Evolutionary conservation across 2,888 invertebrate species (phyloP), one percentile per base, ranked within the genome.

Genomic region (Drosophila recens): DNA sequence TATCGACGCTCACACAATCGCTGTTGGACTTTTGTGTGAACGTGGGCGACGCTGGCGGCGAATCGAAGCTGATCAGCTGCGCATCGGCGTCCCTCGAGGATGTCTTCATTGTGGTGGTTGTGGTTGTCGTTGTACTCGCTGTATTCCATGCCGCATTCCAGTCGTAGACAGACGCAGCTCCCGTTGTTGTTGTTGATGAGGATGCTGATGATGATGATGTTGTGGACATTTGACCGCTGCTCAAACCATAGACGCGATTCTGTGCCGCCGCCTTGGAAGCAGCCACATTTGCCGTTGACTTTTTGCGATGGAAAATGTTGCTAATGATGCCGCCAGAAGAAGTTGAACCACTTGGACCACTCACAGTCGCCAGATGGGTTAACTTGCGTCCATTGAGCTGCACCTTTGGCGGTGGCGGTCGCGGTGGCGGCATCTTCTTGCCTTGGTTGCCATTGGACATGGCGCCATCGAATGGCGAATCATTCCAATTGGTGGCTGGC

Each of bases 31-130:
- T 94, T 20, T 95, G 95, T 9, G 96, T 96, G 61, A 95, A 95
- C 0, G 96, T 96, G 30, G 96, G 96, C 8, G 96, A 96, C 78
- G 95, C 95, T 0, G 96, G 95, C 2, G 96, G 96, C 10, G 95
- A 95, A 82, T 95, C 94, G 45, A 96, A 93, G 90, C 96, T 96
- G 82, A 96, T 96, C 51, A 96, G 91, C 64, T 95, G 94, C 4
- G 79, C 82, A 45, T 91, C 90, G 1, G 54, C 40, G 46, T 75
- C 73, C 20, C 67, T 75, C 8, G 71, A 63, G n/a, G 52, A 72
- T 27, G 20, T 68, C 33, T 64, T 38, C 23, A 59, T 54, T 1
- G 49, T 23, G 8, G 65, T 57, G 1, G 42, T 63, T 5, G 76
- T 34, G 10, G 65, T 48, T 3, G 66, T 75, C 27, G 49, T 54